phyloP scores from a whole-genome alignment of 1,140 invertebrate species.

The Cyrtorhinus lividipennis region DNA sequence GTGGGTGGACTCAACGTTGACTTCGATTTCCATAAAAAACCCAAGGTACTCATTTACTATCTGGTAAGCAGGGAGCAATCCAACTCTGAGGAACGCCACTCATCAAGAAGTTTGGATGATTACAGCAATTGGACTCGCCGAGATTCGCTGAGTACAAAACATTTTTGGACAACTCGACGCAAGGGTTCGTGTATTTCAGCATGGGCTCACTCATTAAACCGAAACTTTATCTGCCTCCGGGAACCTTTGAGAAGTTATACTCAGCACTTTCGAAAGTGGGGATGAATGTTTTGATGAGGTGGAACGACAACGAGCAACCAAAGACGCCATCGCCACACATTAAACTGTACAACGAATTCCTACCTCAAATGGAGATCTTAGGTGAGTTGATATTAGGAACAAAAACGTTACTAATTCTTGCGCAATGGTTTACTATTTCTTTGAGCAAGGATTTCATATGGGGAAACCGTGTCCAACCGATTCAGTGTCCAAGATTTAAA shows the following conservation, averaged over 20 bases:
- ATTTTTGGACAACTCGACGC: not conserved
- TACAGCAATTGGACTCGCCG: not conserved
- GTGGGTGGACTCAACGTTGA: constrained; percentile 28
- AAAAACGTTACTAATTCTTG: too few species aligned
- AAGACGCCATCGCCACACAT: not conserved
- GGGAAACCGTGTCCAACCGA: too few species aligned
- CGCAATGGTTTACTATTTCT: too few species aligned
- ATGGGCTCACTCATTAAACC: not conserved
- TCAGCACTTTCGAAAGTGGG: not conserved
- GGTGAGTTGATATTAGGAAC: not conserved
- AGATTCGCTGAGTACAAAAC: not conserved
- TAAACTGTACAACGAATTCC: not conserved
- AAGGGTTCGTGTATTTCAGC: constrained; percentile 40
- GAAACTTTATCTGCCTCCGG: not conserved
- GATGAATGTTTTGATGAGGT: not conserved
- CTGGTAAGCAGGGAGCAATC: not conserved
- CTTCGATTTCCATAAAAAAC: not conserved
- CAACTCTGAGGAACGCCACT: too few species aligned
- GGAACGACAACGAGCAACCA: not conserved
- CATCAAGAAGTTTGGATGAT: not conserved
- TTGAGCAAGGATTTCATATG: too few species aligned
- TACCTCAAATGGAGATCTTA: constrained; percentile 1
- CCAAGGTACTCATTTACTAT: too few species aligned
- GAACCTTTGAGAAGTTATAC: not conserved
- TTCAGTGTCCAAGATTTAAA: too few species aligned